Evolutionary conservation across 2,113 vertebrate genomes (phyloP), one percentile per base, ranked within the genome.

Genomic region (Istiophorus platypterus): DNA sequence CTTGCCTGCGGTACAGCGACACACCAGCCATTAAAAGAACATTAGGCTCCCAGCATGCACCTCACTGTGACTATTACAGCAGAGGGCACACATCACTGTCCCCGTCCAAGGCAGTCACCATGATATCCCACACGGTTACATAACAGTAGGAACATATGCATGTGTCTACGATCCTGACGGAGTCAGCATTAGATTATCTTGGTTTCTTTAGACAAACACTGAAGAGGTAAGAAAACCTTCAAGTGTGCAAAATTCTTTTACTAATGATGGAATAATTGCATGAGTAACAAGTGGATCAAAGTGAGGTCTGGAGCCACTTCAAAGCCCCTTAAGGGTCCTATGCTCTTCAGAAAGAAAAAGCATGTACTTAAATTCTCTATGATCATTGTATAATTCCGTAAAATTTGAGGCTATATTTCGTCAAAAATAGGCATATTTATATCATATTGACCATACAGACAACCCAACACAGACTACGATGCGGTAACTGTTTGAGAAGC

Each of bases 21-120:
- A 85, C 71, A 83, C 70, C 79, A 74, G 75, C 80, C 92, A 94
- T 94, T 95, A 93, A 93, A 93, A 91, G 80, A 82, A 84, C 84
- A 93, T 93, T 91, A 93, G 67, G 76, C 78, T 84, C 88, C 82
- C 80, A 82, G 85, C 67, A 87, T 88, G 84, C 85, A 18, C 31
- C 85, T 93, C 88, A 88, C 77, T 67, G 17, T 47, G 75, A 80
- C 72, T 52, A 49, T 42, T 58, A 64, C 24, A 56, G 20, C 41
- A 17, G 3, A 58, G 17, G 57, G 49, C 42, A 81, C 70, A 72
- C 49, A 56, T 85, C 41, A 78, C 61, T 64, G 22, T 63, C 47
- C 47, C 20, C 29, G 47, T 72, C 61, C 47, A 45, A 41, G 26
- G 20, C 34, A 17, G 34, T 56, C 39, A 54, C 49, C 47, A 22